Conservation (phyloP, 2,797 vertebrate genomes). For the Helicolenus hilgendorfi region DNA sequence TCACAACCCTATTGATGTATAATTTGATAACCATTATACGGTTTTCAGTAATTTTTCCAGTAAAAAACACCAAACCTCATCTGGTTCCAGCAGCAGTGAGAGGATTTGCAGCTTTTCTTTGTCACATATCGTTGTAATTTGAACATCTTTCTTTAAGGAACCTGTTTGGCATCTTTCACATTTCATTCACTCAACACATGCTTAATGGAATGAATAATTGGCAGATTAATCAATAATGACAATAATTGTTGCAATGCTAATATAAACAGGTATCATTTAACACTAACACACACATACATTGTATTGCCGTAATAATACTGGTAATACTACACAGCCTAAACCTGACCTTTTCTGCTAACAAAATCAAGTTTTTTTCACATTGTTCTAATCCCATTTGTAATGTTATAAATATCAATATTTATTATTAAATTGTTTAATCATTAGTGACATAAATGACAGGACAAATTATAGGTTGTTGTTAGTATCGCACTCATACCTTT, state of each 20-base stretch:
- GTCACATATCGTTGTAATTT: not conserved
- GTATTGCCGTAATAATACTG: not conserved
- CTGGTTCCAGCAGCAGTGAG: not conserved
- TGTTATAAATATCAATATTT: not conserved
- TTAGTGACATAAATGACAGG: not conserved
- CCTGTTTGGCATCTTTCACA: not conserved
- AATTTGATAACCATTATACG: not conserved
- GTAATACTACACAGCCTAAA: not conserved
- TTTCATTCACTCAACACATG: not conserved
- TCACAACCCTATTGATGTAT: not conserved
- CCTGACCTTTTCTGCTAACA: not conserved
- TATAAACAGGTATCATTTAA: not conserved
- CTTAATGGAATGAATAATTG: not conserved
- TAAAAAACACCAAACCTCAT: not conserved
- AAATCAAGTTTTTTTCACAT: not conserved
- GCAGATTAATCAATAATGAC: not conserved
- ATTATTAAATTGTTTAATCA: not conserved
- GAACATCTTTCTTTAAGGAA: not conserved
- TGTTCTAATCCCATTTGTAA: not conserved
- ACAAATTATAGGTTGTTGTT: not conserved
- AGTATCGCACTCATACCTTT: not conserved
- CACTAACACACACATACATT: not conserved
- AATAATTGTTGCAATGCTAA: not conserved
- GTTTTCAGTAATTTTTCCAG: not conserved
- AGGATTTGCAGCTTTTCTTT: not conserved